Base-by-base conservation (phyloP, 2,113 vertebrate genomes). In the Canis aureus region DNA sequence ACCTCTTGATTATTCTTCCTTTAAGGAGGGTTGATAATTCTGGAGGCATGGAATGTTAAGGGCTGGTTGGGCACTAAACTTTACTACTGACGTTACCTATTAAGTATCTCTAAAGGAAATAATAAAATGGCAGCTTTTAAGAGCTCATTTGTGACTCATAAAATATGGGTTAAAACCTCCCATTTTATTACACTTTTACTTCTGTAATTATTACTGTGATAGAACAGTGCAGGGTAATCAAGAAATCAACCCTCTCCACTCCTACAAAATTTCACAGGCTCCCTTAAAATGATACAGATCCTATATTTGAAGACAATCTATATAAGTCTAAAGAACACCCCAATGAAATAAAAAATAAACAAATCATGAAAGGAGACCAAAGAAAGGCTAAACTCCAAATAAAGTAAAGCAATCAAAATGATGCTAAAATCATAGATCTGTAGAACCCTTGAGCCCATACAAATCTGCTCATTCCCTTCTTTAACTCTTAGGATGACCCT, bases 21-120 rank as follows among this genome's bases (percentile, higher is more conserved):
- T 97, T 97, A 96, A 94, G 89, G 93, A 96, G 20, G 67, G 90
- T 89, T 90, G 97, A 96, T 97, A 98, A 97, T 97, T 98, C 94
- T 92, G 83, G 60, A 78, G 87, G 69, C 83, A 98, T 88, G 94
- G 96, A 98, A 90, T 98, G 97, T 97, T 98, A 98, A 97, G 91
- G 96, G 97, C 96, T 97, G 89, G 95, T 93, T 90, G 98, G 97
- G 97, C 92, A 98, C 97, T 98, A 98, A 98, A 98, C 98, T 99
- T 99, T 98, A 98, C 95, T 98, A 94, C 87, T 94, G 90, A 97
- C 78, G 98, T 98, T 98, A 98, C 95, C 95, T 98, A 98, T 98
- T 99, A 98, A 99, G 98, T 98, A 98, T 98, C 97, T 98, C 95
- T 99, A 98, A 98, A 98, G 97, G 98, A 98, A 98, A 99, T 97